These are phyloP conservation scores for Lerema accius DNA, from an alignment of 1,140 invertebrate genomes.

Conservation along the genomic window DNA sequence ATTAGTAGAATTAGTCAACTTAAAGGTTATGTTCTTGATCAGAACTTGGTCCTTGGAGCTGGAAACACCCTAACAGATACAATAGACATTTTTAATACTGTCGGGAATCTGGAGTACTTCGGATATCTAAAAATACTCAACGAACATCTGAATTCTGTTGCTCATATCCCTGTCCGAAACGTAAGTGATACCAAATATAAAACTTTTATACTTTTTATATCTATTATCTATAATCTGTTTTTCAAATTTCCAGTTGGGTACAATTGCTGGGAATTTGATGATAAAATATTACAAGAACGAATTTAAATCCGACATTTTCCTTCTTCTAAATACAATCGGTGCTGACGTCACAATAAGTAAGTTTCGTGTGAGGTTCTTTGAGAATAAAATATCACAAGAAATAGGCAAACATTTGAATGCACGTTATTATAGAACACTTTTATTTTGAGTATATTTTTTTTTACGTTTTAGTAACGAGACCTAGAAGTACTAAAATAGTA, in stretches of 20 bases:
- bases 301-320: constrained; percentile 90
- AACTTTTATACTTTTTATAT: constrained; percentile 74
- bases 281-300: constrained; percentile 88
- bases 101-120: constrained; percentile 72
- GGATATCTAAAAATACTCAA: constrained; percentile 67
- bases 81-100: constrained; percentile 84
- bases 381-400: too few relatives aligned
- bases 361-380: constrained; percentile 31
- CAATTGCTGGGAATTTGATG: constrained; percentile 91
- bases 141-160: constrained; percentile 85
- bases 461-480: constrained; percentile 17
- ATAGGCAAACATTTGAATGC: too few relatives aligned
- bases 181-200: constrained; percentile 83
- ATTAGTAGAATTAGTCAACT: constrained; percentile 86
- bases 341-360: constrained; percentile 84
- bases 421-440: too few relatives aligned
- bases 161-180: constrained; percentile 88
- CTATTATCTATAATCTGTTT: neutral
- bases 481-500: constrained; percentile 8
- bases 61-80: constrained; percentile 85
- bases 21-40: constrained; percentile 77
- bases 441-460: too few relatives aligned
- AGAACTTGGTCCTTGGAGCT: constrained; percentile 84
- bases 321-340: constrained; percentile 87
- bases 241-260: constrained; percentile 83